phyloP scores from a whole-genome alignment of 2,888 invertebrate species.

The Ophraella communa region DNA sequence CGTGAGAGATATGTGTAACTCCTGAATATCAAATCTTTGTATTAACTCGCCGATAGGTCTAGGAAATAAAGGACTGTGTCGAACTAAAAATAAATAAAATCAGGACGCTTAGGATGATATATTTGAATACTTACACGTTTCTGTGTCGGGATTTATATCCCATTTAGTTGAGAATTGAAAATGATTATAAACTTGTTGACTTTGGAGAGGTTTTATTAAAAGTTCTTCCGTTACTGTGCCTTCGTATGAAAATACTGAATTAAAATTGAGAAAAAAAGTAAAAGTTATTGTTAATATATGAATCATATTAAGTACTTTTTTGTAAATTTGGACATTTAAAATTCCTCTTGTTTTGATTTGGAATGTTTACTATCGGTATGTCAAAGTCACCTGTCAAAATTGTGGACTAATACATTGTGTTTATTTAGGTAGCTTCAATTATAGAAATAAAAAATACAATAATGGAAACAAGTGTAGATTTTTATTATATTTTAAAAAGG shows the following conservation, averaged over 20 bases:
- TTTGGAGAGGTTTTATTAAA: conserved; percentile 81
- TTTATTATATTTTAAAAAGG: too few relatives aligned
- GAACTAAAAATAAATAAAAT: conserved; percentile 64
- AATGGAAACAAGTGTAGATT: too few relatives aligned
- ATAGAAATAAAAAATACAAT: too few relatives aligned
- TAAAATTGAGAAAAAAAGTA: conserved; percentile 1
- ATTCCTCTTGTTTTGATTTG: not conserved
- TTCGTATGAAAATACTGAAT: conserved; percentile 24
- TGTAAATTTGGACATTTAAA: not conserved
- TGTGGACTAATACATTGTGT: not conserved
- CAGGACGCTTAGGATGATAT: not conserved
- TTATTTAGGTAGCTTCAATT: too few relatives aligned
- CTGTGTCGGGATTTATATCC: conserved; percentile 64
- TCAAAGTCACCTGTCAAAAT: not conserved
- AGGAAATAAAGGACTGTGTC: conserved; percentile 87
- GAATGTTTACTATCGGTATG: not conserved
- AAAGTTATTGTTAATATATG: not conserved
- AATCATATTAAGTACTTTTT: conserved; percentile 1
- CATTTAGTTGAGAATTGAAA: conserved; percentile 91
- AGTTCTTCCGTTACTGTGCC: conserved; percentile 90
- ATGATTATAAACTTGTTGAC: conserved; percentile 85
- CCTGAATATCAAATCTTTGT: conserved; percentile 82
- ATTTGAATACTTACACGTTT: conserved; percentile 65
- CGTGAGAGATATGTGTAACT: conserved; percentile 89
- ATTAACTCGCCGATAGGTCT: conserved; percentile 88